Base-by-base conservation (phyloP, 2,888 invertebrate genomes). In the Bimastos eiseni region DNA sequence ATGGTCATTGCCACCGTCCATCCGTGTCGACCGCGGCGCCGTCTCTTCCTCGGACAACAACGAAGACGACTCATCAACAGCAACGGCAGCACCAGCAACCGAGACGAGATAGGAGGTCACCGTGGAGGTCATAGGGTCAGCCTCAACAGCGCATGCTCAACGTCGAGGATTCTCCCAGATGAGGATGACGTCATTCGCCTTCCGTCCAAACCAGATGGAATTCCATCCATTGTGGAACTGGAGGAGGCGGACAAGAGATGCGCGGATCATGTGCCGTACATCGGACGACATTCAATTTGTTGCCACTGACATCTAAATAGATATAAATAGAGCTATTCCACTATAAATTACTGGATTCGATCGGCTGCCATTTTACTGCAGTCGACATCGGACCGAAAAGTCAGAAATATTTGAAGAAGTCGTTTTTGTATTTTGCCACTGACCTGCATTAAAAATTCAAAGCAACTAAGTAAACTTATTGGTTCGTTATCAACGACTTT, bases 121-220 rank as follows among this genome's bases (percentile, higher is more conserved):
- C 19, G 86, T 19, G 19, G 86, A 6, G 24, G 86, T 37, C 21
- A 86, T 19, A 36, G 37, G 36, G 37, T 86, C 36, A 34, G 86
- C 30, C 86, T 36, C 34, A 86, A 86, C 37, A 34, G 86, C 86
- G 37, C 86, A 34, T 86, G 86, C 37, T 86, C 86, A 24, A 86
- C 86, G 34, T 86, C 86, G n/a, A 34, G 86, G 37, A 86, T 37
- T 8, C 37, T 34, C 19, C 36, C 37, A 24, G 86, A 86, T 8
- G 86, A 86, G 34, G 86, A 86, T 36, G 86, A 36, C 70, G 70
- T 70, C n/a, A 8, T n/a, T n/a, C 70, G 70, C 70, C 5, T n/a
- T 30, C 4, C 70, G 70, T 70, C 70, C n/a, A 70, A 70, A 70
- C 70, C 70, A n/a, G n/a, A 70, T 8, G 70, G 30, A 2, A n/a